phyloP scores from a whole-genome alignment of 2,797 vertebrate species.

The Sebastes taczanowskii region DNA sequence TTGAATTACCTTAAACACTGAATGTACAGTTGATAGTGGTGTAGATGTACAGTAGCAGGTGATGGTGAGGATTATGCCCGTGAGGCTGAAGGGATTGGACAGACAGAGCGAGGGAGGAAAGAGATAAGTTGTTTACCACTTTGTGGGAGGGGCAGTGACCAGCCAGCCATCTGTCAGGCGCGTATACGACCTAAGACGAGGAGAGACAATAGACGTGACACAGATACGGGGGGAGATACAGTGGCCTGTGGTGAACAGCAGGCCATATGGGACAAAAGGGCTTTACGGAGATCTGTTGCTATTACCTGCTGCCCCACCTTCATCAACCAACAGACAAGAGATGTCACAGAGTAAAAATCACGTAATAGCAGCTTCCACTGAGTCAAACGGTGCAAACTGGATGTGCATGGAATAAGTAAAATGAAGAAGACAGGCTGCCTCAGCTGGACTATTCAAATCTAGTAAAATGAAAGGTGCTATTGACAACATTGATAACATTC shows the following conservation, averaged over 20 bases:
- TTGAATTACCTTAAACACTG: neutral
- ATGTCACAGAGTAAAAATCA: neutral
- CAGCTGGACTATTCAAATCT: neutral
- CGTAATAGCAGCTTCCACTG: neutral
- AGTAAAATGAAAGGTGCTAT: neutral
- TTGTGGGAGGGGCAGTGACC: constrained; percentile 58
- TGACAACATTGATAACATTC: no score
- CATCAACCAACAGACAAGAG: constrained; percentile 9
- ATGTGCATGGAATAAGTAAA: neutral
- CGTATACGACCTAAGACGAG: constrained; percentile 40
- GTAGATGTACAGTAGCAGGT: constrained; percentile 32
- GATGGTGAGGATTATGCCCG: constrained; percentile 54
- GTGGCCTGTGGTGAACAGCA: constrained; percentile 52
- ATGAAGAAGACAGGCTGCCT: neutral
- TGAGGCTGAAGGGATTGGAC: constrained; percentile 50
- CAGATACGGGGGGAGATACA: constrained; percentile 50
- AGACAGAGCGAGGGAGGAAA: constrained; percentile 17
- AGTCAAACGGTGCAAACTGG: neutral
- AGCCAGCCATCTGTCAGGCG: constrained; percentile 72
- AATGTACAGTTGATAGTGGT: constrained; percentile 3
- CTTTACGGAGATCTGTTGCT: constrained; percentile 54
- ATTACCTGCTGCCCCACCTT: constrained; percentile 46
- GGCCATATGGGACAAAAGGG: constrained; percentile 57
- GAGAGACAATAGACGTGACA: constrained; percentile 55
- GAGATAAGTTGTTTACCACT: constrained; percentile 74